Evolutionary conservation across 2,888 invertebrate genomes (phyloP), one percentile per base, ranked within the genome.

Genomic region (Cataglyphis rosenhaueri): DNA sequence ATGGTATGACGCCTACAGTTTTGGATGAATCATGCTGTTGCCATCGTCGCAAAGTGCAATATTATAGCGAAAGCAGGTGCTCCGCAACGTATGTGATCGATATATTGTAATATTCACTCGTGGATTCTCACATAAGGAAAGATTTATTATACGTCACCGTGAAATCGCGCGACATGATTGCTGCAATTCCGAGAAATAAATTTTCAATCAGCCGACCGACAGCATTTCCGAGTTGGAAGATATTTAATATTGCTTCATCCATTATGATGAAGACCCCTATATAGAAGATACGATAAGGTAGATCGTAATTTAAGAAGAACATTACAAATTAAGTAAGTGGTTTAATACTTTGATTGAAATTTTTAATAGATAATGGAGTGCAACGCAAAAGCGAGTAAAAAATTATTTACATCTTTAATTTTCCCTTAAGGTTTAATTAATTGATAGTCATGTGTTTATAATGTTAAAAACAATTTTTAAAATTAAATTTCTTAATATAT

Each of bases 1-100:
- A 66, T 84, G 82, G 71, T 82, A 87, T 81, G 71, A 81, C 82
- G 82, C 85, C 83, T 82, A 79, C 85, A 57, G 44, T 57, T 66
- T 38, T 71, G 25, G 59, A 41, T 88, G 88, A 86, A 83, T 87
- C 87, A 87, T 61, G 57, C 29, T 32, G 21, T 71, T 48, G 66
- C 52, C n/a, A 52, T 55, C 21, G 41, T 61, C 55, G 52, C 59
- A 59, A 87, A 64, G 52, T 38, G 74, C 44, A 62, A 44, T 21
- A 38, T 15, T 21, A 15, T 61, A 57, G 81, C 74, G 66, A 59
- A 78, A 29, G 55, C 41, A 64, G 81, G 64, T 65, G 81, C 52
- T 12, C 64, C 18, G 55, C 64, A 1, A 25, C 64, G 41, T 64
- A 48, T 44, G 29, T 64, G 59, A 79, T 79, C 59, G 44, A 70